Percentiles rank a stretch among this genome's conserved stretches.
Conservation (phyloP, 2,888 invertebrate genomes). For the Drosophila gaucha region DNA sequence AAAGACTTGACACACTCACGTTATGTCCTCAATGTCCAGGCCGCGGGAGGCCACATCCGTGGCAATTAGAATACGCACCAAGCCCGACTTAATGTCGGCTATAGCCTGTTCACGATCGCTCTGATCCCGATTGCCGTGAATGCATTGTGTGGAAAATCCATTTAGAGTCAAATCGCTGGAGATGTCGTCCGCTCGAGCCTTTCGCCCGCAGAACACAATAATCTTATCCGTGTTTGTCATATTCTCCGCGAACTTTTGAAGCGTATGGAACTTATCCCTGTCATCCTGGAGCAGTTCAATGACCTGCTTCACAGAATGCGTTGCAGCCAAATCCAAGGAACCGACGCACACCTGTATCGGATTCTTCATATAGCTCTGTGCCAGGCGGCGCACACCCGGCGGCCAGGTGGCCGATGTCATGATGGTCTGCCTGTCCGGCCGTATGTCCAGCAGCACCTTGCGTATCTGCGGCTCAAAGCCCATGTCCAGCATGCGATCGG, state of each 20-base stretch:
- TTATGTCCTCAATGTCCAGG: slow-evolving; percentile 94
- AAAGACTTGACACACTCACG: slow-evolving; percentile 84
- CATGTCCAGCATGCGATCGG: slow-evolving; percentile 94
- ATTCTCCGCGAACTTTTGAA: slow-evolving; percentile 89
- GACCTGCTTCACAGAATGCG: slow-evolving; percentile 93
- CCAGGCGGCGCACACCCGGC: slow-evolving; percentile 92
- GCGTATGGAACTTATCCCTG: slow-evolving; percentile 87
- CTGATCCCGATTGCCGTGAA: slow-evolving; percentile 96
- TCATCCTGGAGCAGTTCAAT: slow-evolving; percentile 90
- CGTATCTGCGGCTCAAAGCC: slow-evolving; percentile 95
- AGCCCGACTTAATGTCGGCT: slow-evolving; percentile 91
- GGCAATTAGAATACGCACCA: slow-evolving; percentile 93
- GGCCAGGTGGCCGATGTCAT: slow-evolving; percentile 99
- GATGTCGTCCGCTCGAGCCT: slow-evolving; percentile 92
- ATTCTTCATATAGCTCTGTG: slow-evolving; percentile 93
- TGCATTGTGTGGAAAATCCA: slow-evolving; percentile 90
- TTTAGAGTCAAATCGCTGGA: slow-evolving; percentile 91
- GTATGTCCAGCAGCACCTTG: slow-evolving; percentile 91
- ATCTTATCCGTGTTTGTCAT: slow-evolving; percentile 92
- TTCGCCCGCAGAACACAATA: slow-evolving; percentile 96
- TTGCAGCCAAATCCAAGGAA: slow-evolving; percentile 94
- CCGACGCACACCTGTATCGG: slow-evolving; percentile 97
- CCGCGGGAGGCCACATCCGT: slow-evolving; percentile 98
- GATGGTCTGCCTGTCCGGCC: slow-evolving; percentile 96
- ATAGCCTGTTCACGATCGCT: slow-evolving; percentile 92